These are phyloP conservation scores for Rhea americana DNA, from an alignment of 2,113 vertebrate genomes.

Conservation along the genomic window DNA sequence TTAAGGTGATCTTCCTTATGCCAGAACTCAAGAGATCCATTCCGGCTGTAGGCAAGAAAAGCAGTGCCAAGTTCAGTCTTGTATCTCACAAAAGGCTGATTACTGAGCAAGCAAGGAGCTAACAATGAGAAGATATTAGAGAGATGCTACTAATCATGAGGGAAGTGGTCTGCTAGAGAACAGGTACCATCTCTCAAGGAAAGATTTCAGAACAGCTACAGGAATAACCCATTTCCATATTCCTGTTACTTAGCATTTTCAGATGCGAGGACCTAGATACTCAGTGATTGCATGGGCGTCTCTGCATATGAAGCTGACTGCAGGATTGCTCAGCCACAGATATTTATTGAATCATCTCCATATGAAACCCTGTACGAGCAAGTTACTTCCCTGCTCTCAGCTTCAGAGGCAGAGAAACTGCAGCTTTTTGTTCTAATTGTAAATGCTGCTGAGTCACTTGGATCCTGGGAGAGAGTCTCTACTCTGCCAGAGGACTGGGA, in stretches of 20 bases:
- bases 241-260: background rate
- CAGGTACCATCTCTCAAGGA: rapidly evolving
- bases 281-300: background rate
- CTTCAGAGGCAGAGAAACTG: background rate
- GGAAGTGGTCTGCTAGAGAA: background rate
- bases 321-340: background rate
- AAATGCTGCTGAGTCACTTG: background rate
- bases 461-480: background rate
- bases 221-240: rapidly evolving
- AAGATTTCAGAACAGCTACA: background rate
- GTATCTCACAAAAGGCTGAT: background rate
- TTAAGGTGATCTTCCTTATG: background rate
- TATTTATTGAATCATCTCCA: background rate
- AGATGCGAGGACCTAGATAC: background rate
- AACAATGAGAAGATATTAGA: background rate
- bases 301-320: background rate
- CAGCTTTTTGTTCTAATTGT: background rate
- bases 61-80: background rate
- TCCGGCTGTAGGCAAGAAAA: background rate
- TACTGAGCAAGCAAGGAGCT: background rate
- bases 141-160: background rate
- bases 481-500: background rate
- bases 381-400: background rate
- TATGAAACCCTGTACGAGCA: rapidly evolving
- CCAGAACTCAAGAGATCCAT: rapidly evolving